Evolutionary conservation across 35 echinoderm and acorn worm genomes (phyloP).

Genomic region (Apostichopus parvimensis): DNA sequence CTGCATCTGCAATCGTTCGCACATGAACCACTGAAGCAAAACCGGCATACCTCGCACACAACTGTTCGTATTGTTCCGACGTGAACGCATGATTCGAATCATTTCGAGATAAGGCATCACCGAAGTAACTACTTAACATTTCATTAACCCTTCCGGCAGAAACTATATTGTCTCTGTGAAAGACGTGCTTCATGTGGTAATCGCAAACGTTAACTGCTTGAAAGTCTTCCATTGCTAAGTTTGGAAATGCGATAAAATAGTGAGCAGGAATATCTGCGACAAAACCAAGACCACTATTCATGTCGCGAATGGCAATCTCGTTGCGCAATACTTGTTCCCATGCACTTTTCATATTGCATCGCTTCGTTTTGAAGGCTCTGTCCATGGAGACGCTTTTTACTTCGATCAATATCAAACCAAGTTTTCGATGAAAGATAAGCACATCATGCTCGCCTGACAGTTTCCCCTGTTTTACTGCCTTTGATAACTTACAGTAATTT

Average conservation of each 20-base stretch:
- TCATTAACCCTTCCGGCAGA: neutral
- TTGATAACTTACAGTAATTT: conserved; percentile 36
- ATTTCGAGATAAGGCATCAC: neutral
- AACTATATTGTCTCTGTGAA: neutral
- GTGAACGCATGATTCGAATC: neutral
- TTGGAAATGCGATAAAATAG: conserved; percentile 57
- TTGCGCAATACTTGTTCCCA: conserved; percentile 54
- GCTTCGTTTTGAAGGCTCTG: conserved; percentile 47
- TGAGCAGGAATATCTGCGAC: conserved; percentile 20
- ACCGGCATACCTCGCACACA: conserved; percentile 67
- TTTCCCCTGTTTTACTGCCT: conserved; percentile 33
- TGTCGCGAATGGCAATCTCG: conserved; percentile 54
- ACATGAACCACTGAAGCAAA: conserved; percentile 59
- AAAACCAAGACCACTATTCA: conserved; percentile 46
- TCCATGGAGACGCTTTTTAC: conserved; percentile 45
- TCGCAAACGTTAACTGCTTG: conserved; percentile 32
- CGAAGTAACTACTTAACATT: conserved; percentile 13
- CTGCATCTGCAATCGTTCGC: conserved; percentile 57
- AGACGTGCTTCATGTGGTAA: neutral
- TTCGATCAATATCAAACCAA: conserved; percentile 47
- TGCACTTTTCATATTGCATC: conserved; percentile 32
- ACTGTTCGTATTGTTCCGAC: conserved; percentile 37
- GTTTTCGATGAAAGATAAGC: conserved; percentile 48
- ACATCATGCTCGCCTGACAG: conserved; percentile 52
- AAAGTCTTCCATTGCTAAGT: conserved; percentile 24